A percentile compares a stretch with the other conserved stretches of the same genome.
Evolutionary conservation across 1,140 invertebrate species (phyloP).

Genomic region (Lasaia peninsularis): DNA sequence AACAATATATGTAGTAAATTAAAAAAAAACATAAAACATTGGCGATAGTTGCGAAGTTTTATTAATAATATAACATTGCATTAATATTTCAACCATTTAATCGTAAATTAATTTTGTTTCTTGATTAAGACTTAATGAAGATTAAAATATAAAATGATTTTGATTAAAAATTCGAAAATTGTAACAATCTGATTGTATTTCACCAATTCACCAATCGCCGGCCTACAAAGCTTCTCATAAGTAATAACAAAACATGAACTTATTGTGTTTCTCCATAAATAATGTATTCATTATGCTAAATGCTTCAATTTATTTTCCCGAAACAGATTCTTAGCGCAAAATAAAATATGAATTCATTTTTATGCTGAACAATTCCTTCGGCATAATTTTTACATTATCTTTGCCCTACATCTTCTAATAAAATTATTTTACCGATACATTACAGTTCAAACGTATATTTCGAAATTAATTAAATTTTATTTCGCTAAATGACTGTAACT

Average conservation of each 20-base stretch:
- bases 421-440: conserved; percentile 61
- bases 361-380: conserved; percentile 53
- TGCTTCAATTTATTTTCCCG: conserved; percentile 18
- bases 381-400: conserved; percentile 61
- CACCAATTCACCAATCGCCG: neutral
- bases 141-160: too few species aligned
- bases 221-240: conserved; percentile 1
- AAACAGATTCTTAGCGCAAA: conserved; percentile 23
- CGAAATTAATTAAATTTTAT: neutral
- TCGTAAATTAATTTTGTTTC: too few species aligned
- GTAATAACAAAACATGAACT: conserved; percentile 9
- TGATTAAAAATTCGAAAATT: too few species aligned
- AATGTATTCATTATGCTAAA: conserved; percentile 19
- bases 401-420: conserved; percentile 43
- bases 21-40: too few species aligned
- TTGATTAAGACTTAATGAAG: too few species aligned
- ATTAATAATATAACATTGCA: too few species aligned
- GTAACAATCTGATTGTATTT: neutral
- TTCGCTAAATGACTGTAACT: neutral
- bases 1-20: too few species aligned
- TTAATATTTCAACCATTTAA: too few species aligned
- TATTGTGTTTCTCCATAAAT: conserved; percentile 7
- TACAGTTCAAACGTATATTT: conserved; percentile 28
- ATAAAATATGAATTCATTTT: conserved; percentile 51
- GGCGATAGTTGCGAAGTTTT: too few species aligned